These are phyloP conservation scores for Choristoneura rosaceana DNA, from an alignment of 2,888 invertebrate species.

Conservation along the genomic window DNA sequence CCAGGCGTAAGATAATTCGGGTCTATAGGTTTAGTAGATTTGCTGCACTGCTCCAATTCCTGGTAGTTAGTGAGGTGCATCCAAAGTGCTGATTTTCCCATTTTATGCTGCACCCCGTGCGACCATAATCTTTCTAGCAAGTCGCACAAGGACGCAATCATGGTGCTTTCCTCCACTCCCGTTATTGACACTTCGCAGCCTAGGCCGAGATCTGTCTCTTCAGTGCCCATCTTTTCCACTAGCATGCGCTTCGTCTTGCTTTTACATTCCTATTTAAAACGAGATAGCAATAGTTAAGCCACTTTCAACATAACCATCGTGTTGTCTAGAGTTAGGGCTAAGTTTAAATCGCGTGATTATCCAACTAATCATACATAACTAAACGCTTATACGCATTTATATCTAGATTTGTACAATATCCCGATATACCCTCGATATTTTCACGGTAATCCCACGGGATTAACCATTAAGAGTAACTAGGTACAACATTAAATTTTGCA, in stretches of 20 bases:
- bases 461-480: too few species aligned
- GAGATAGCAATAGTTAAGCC: not conserved
- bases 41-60: conserved; percentile 90
- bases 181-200: conserved; percentile 90
- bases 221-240: conserved; percentile 99
- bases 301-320: not conserved
- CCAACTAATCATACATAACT: too few species aligned
- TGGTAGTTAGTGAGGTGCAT: conserved; percentile 96
- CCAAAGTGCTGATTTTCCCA: conserved; percentile 99
- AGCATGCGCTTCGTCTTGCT: conserved; percentile 99
- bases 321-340: too few species aligned
- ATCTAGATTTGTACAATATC: too few species aligned
- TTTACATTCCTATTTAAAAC: conserved; percentile 90
- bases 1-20: conserved; percentile 84
- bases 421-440: too few species aligned
- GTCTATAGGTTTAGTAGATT: conserved; percentile 80
- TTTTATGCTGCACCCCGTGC: conserved; percentile 97
- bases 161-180: conserved; percentile 97
- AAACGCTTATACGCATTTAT: too few species aligned
- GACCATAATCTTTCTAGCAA: conserved; percentile 98
- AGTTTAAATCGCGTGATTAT: not conserved
- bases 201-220: conserved; percentile 97
- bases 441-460: too few species aligned
- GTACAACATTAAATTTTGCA: too few species aligned
- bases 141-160: conserved; percentile 99